Conservation (phyloP, 1,140 invertebrate species). For the Zelostemma sp. region DNA sequence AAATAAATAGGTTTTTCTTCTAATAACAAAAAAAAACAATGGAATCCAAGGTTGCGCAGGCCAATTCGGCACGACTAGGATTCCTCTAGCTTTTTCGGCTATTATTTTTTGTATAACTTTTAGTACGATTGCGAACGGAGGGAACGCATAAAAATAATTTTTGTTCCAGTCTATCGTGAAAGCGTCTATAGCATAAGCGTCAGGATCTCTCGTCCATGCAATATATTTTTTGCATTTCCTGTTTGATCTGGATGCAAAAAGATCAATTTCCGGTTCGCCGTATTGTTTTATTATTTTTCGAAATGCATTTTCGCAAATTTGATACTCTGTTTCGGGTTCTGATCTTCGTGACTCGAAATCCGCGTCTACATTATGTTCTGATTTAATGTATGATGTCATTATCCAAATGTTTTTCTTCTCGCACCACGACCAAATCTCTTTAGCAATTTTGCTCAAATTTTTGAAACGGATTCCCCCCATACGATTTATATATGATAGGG, state of each 20-base stretch:
- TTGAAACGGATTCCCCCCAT: neutral
- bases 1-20: neutral
- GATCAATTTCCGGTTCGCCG: neutral
- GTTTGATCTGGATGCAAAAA: neutral
- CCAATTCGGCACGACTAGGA: conserved; percentile 3
- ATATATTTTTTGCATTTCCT: conserved; percentile 6
- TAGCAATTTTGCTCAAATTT: neutral
- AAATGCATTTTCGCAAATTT: neutral
- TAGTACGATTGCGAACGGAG: conserved; percentile 4
- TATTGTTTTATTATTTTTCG: neutral
- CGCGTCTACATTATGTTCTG: neutral
- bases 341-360: neutral
- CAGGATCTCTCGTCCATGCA: conserved; percentile 8
- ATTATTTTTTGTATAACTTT: conserved; percentile 5
- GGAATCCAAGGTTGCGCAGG: neutral
- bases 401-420: neutral
- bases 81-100: neutral
- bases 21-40: neutral
- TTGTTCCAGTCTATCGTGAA: conserved; percentile 7
- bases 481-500: neutral
- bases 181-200: conserved; percentile 6
- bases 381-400: neutral
- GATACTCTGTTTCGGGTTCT: neutral
- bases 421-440: neutral
- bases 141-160: conserved; percentile 2